A percentile compares a stretch with the other conserved stretches of the same genome.
These are phyloP conservation scores for Scleropages formosus DNA, from an alignment of 2,797 vertebrate species.

Conservation along the genomic window DNA sequence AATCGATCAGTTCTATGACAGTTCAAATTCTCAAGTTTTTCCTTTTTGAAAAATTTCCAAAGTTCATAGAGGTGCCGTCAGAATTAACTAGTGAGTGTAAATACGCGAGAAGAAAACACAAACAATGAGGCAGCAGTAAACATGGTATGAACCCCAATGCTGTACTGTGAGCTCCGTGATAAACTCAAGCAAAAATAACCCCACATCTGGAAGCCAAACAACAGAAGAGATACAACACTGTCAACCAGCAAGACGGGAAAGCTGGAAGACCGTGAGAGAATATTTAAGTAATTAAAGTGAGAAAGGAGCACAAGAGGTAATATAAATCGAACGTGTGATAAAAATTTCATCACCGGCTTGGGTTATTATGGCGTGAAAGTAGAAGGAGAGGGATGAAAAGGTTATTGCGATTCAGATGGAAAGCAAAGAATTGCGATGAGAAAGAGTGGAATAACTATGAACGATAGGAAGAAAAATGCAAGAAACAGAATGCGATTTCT, in stretches of 20 bases:
- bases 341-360: slow-evolving; percentile 10
- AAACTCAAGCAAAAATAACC: not conserved
- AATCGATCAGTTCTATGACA: too few relatives aligned
- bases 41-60: too few relatives aligned
- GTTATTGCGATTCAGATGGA: not conserved
- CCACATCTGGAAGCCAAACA: slow-evolving; percentile 3
- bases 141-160: too few relatives aligned
- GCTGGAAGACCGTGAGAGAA: not conserved
- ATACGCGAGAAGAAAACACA: too few relatives aligned
- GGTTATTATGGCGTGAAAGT: slow-evolving; percentile 1
- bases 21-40: too few relatives aligned
- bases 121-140: too few relatives aligned
- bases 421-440: not conserved
- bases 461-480: not conserved
- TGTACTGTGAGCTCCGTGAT: too few relatives aligned
- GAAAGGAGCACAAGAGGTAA: slow-evolving; percentile 13
- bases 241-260: not conserved
- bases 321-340: slow-evolving; percentile 19
- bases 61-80: too few relatives aligned
- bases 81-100: too few relatives aligned
- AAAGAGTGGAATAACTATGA: too few relatives aligned
- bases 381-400: not conserved
- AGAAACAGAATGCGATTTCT: not conserved
- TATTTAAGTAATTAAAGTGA: slow-evolving; percentile 9
- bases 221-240: not conserved